Conservation (phyloP, 2,113 vertebrate genomes). For the Sylvietta virens region DNA sequence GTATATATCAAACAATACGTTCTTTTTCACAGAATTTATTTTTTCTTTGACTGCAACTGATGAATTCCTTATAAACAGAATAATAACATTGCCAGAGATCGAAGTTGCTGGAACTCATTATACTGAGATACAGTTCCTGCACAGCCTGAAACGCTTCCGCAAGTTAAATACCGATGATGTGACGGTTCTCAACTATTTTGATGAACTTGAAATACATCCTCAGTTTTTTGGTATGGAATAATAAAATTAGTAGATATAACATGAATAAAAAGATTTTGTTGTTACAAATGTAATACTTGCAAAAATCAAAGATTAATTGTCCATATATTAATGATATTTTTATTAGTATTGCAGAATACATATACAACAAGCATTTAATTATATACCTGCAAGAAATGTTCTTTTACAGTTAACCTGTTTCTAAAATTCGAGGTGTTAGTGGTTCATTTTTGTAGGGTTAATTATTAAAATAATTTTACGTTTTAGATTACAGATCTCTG, state of each 20-base stretch:
- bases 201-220: constrained; percentile 80
- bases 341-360: not conserved
- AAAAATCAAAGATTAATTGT: not conserved
- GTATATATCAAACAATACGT: not conserved
- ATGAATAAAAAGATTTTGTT: not conserved
- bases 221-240: constrained; percentile 78
- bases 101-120: constrained; percentile 78
- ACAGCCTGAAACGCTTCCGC: constrained; percentile 71
- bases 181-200: constrained; percentile 83
- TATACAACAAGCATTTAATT: not conserved
- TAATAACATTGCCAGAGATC: constrained; percentile 84
- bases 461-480: not conserved
- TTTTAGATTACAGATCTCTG: not conserved
- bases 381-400: not conserved
- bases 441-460: not conserved
- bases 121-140: constrained; percentile 77
- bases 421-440: not conserved
- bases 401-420: not conserved
- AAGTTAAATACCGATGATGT: constrained; percentile 74
- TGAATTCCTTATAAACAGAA: constrained; percentile 82
- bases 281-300: not conserved
- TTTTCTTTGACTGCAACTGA: constrained; percentile 83
- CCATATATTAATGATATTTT: not conserved
- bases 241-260: not conserved
- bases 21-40: constrained; percentile 77